phyloP scores from a whole-genome alignment of 2,797 vertebrate genomes.

The Arctocebus calabarensis region DNA sequence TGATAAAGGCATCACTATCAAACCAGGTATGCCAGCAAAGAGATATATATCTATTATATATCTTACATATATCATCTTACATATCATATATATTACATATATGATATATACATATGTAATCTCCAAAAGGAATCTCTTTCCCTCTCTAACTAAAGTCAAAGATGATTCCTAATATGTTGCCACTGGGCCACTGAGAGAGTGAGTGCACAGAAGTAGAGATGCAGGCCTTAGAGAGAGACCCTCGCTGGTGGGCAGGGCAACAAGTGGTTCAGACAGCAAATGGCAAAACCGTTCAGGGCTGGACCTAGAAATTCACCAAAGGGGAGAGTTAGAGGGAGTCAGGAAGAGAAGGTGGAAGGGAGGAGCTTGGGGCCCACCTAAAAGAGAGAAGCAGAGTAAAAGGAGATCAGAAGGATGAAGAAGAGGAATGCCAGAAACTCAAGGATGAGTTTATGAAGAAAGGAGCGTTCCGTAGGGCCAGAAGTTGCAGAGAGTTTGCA shows the following conservation, averaged over 20 bases:
- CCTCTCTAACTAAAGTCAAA: constrained; percentile 28
- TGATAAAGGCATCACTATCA: not conserved
- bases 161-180: not conserved
- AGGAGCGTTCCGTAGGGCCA: not conserved
- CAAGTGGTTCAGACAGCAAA: not conserved
- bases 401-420: not conserved
- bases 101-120: not conserved
- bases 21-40: not conserved
- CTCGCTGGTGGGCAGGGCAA: not conserved
- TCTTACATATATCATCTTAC: too few species aligned
- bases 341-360: not conserved
- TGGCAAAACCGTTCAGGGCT: not conserved
- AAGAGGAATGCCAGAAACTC: not conserved
- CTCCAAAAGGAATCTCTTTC: constrained; percentile 2
- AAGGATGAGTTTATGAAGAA: not conserved
- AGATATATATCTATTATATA: too few species aligned
- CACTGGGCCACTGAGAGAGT: not conserved
- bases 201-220: not conserved
- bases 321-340: not conserved
- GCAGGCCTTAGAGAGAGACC: not conserved
- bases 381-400: not conserved
- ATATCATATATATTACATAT: too few species aligned
- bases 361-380: not conserved
- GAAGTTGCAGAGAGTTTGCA: not conserved
- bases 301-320: not conserved